Conservation (phyloP, 2,797 vertebrate genomes). For the Poecilia velifera region DNA sequence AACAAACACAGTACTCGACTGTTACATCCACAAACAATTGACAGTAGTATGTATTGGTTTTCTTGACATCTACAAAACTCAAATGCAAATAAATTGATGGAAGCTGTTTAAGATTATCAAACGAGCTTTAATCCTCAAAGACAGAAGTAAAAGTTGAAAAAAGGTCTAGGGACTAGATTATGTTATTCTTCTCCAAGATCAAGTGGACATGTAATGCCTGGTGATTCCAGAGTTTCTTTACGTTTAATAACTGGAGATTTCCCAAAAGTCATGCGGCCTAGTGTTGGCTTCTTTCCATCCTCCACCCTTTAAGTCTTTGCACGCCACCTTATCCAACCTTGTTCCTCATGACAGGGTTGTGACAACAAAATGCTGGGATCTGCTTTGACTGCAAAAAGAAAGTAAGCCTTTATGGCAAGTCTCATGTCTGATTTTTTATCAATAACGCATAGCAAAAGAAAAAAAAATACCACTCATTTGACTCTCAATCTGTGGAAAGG, state of each 20-base stretch:
- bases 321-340: slow-evolving; percentile 20
- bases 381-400: neutral
- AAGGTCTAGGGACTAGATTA: slow-evolving; percentile 16
- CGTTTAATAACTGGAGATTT: slow-evolving; percentile 46
- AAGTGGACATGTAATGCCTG: slow-evolving; percentile 45
- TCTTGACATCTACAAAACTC: neutral
- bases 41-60: neutral
- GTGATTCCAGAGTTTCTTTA: slow-evolving; percentile 49
- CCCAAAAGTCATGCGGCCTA: slow-evolving; percentile 52
- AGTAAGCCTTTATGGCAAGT: neutral
- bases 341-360: slow-evolving; percentile 56
- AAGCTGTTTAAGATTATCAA: neutral
- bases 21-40: slow-evolving; percentile 6
- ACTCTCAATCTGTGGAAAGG: slow-evolving; percentile 25
- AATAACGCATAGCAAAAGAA: neutral
- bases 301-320: slow-evolving; percentile 24
- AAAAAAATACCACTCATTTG: slow-evolving; percentile 7
- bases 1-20: neutral
- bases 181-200: neutral
- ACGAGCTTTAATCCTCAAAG: slow-evolving; percentile 9
- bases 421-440: neutral
- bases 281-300: slow-evolving; percentile 25
- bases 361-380: slow-evolving; percentile 36
- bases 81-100: neutral
- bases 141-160: neutral